Conservation (phyloP, 92 coral and sea anemone genomes). For the Desmophyllum pertusum region DNA sequence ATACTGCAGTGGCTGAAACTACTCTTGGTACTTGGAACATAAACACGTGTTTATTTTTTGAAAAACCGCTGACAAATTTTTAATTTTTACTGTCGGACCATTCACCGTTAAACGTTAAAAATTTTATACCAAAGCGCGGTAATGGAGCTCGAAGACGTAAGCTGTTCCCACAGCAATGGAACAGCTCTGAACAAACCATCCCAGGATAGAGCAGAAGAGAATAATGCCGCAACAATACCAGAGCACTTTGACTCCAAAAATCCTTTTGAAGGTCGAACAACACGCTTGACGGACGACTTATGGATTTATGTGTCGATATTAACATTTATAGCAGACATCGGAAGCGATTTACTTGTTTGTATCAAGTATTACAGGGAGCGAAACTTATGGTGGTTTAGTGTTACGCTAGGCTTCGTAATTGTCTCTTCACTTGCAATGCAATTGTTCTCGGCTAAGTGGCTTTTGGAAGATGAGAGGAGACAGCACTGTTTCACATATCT, state of each 20-base stretch:
- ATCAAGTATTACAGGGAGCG: slow-evolving; percentile 56
- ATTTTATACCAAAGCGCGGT: neutral
- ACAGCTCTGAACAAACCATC: slow-evolving; percentile 2
- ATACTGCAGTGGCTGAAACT: no score
- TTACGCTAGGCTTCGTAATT: slow-evolving; percentile 62
- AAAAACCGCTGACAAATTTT: slow-evolving; percentile 32
- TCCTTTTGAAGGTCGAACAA: slow-evolving; percentile 41
- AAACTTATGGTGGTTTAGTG: slow-evolving; percentile 73
- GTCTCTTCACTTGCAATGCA: slow-evolving; percentile 77
- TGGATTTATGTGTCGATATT: slow-evolving; percentile 60
- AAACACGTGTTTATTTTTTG: neutral
- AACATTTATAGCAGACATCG: slow-evolving; percentile 72
- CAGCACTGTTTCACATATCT: slow-evolving; percentile 38
- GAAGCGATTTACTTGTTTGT: slow-evolving; percentile 70
- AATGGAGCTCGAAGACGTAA: slow-evolving; percentile 23
- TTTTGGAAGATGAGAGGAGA: slow-evolving; percentile 70
- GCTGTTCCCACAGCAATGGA: neutral
- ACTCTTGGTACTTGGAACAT: neutral
- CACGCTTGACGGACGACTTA: slow-evolving; percentile 53
- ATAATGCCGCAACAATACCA: neutral
- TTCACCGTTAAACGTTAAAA: neutral
- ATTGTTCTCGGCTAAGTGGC: slow-evolving; percentile 82
- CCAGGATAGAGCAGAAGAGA: neutral
- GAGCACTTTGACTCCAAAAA: neutral
- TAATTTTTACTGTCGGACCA: neutral